Base-by-base conservation (phyloP, 2,113 vertebrate species). In the Chroicocephalus ridibundus region DNA sequence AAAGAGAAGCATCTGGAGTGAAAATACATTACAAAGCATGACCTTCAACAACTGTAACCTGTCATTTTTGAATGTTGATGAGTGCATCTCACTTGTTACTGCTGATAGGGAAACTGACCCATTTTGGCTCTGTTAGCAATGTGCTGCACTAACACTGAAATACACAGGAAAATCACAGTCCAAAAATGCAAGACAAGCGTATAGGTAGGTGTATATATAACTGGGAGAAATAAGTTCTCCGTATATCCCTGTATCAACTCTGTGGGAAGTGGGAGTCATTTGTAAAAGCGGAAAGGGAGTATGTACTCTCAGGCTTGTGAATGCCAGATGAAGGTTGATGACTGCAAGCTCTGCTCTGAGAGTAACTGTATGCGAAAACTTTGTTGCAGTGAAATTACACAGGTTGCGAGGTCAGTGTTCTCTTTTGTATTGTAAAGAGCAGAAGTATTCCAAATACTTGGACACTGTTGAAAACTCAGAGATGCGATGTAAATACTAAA, bases 21-120 rank as follows among this genome's bases (percentile, higher is more conserved):
- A 88, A 87, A 94, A 87, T 78, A 52, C 76, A 22, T 91, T 74
- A 36, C 38, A 58, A 68, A 87, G 76, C 49, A 52, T 88, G 76
- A 95, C 92, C 89, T 95, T 92, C 86, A 95, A 24, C 14, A 91
- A 81, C 71, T 87, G 32, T 82, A 77, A 94, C 61, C 61, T 91
- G 47, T 85, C 18, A 9, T 69, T 91, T 86, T 79, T 54, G 60
- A 84, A 69, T 0, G 0, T 40, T 49, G 21, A 22, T 79, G 58
- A 81, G 21, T 1, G 0, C 38, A 47, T 60, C 36, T 66, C 52
- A 17, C 14, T 81, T 69, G 34, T 85, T 93, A 38, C 51, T 70
- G 1, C 66, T 90, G 29, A 5, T 80, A 61, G 52, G 42, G 42
- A 82, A 31, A 77, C 46, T 64, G 27, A 51, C 76, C 46, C 5